Conservation (phyloP, 2,797 vertebrate genomes). For the Lophius americanus region DNA sequence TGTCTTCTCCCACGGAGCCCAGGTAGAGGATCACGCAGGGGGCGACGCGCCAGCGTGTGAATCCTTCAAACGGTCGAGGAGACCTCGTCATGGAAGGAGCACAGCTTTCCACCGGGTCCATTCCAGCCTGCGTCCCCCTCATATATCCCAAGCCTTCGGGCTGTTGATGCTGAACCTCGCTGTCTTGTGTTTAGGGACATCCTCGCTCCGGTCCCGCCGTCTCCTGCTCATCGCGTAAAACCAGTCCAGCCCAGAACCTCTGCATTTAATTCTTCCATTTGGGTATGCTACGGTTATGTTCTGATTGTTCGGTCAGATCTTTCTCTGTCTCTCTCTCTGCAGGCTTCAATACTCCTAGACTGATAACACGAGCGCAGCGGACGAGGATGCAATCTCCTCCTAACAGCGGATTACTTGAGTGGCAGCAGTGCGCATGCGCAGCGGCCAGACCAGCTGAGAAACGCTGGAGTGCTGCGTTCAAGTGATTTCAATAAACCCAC, state of each 20-base stretch:
- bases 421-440: conserved; percentile 83
- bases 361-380: conserved; percentile 57
- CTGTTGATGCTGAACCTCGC: conserved; percentile 49
- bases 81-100: conserved; percentile 29
- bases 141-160: conserved; percentile 35
- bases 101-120: conserved; percentile 46
- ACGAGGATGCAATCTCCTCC: conserved; percentile 74
- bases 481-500: conserved; percentile 66
- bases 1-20: conserved; percentile 45
- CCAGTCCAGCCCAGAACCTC: conserved; percentile 30
- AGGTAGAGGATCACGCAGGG: conserved; percentile 13
- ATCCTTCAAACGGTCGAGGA: conserved; percentile 8
- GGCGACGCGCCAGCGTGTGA: conserved; percentile 6
- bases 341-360: conserved; percentile 54
- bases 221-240: conserved; percentile 32
- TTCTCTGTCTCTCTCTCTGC: conserved; percentile 8
- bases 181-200: conserved; percentile 52
- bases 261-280: conserved; percentile 1
- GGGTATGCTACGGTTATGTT: conserved; percentile 3
- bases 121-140: conserved; percentile 49
- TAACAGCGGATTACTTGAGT: conserved; percentile 78
- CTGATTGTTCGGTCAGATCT: neutral
- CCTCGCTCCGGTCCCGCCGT: conserved; percentile 60
- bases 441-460: conserved; percentile 24
- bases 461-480: conserved; percentile 65